These are phyloP conservation scores for Strigops habroptila DNA, from an alignment of 2,113 vertebrate species.

Conservation along the genomic window DNA sequence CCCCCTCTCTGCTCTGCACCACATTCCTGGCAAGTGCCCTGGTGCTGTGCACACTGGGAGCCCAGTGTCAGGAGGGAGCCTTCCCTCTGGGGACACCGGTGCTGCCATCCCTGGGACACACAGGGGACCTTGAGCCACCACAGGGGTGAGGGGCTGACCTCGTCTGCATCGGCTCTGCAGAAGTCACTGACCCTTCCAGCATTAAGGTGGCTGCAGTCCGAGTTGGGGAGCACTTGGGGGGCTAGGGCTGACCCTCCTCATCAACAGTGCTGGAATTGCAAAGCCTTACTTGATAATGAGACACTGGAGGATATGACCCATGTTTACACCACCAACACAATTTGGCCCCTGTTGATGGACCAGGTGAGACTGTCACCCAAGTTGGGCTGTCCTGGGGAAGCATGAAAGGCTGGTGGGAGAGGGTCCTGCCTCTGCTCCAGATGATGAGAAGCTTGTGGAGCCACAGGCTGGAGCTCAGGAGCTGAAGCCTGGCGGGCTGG, in stretches of 20 bases:
- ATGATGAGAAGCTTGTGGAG: fast-evolving
- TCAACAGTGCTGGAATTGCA: not conserved
- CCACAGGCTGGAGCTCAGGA: not conserved
- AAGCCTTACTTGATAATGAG: not conserved
- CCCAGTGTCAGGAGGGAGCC: not conserved
- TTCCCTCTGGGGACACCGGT: too few species aligned
- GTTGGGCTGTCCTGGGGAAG: fast-evolving
- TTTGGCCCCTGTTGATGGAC: not conserved
- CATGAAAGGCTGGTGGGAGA: fast-evolving
- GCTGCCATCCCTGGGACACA: not conserved
- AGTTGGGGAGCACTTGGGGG: not conserved
- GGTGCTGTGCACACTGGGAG: fast-evolving
- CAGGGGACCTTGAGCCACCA: not conserved
- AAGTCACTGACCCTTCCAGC: not conserved
- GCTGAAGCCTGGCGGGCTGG: fast-evolving
- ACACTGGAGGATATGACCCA: not conserved
- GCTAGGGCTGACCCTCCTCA: slow-evolving; percentile 5
- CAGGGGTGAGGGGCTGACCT: not conserved
- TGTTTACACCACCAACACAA: not conserved
- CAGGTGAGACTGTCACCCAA: not conserved
- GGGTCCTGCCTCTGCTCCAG: fast-evolving
- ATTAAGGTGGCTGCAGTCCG: not conserved
- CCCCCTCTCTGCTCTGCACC: too few species aligned
- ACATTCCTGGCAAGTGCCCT: not conserved
- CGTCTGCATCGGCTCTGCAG: not conserved